phyloP scores from a whole-genome alignment of 2,888 invertebrate species.

The Watsonalla cultraria region DNA sequence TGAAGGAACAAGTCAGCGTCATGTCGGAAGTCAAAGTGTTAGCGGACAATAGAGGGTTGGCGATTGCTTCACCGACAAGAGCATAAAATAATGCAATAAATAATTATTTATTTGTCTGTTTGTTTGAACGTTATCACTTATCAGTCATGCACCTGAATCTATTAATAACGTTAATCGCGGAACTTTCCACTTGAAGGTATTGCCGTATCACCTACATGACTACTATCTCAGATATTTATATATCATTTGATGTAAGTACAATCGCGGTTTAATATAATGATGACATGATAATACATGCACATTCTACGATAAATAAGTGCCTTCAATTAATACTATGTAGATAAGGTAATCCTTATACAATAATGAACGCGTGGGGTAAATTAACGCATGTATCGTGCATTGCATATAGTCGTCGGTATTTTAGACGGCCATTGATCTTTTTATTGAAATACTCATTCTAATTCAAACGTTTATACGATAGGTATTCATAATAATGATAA shows the following conservation, averaged over 20 bases:
- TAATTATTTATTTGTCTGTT: background rate
- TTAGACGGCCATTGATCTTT: too few relatives aligned
- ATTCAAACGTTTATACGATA: too few relatives aligned
- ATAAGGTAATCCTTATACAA: background rate
- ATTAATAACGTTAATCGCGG: background rate
- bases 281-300: background rate
- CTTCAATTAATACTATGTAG: background rate
- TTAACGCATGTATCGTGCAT: too few relatives aligned
- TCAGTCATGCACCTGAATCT: background rate
- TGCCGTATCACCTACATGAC: background rate
- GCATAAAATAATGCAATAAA: background rate
- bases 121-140: background rate
- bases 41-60: too few relatives aligned
- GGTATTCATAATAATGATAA: too few relatives aligned
- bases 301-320: background rate
- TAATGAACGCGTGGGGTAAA: background rate
- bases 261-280: background rate
- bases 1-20: too few relatives aligned
- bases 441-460: too few relatives aligned
- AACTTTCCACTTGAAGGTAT: background rate
- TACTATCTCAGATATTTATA: too few relatives aligned
- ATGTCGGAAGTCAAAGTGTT: too few relatives aligned
- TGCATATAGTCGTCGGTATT: too few relatives aligned
- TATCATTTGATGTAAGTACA: background rate
- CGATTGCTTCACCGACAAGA: too few relatives aligned